Percentiles rank a stretch among this genome's conserved stretches.
phyloP scores from a whole-genome alignment of 2,113 vertebrate species.

The Eublepharis macularius region DNA sequence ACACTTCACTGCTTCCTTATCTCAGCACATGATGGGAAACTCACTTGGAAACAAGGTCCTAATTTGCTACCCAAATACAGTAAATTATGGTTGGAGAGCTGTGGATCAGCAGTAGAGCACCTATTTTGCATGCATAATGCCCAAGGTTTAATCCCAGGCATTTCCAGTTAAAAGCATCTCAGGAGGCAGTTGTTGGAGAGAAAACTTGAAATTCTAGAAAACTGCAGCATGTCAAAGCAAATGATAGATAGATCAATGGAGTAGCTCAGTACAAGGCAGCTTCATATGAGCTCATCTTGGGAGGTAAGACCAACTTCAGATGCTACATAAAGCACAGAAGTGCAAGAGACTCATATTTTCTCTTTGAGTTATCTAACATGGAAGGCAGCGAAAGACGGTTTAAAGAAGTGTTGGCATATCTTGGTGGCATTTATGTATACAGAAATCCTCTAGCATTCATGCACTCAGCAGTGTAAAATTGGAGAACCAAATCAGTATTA shows the following conservation, averaged over 20 bases:
- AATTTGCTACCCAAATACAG: not conserved
- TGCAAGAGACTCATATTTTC: not conserved
- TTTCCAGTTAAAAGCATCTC: no score
- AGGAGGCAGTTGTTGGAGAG: no score
- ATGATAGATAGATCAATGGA: no score
- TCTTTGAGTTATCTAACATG: no score
- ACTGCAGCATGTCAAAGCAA: no score
- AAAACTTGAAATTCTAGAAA: no score
- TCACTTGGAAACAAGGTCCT: slow-evolving; percentile 11
- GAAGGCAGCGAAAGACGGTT: not conserved
- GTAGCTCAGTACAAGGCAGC: no score
- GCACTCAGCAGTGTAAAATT: not conserved
- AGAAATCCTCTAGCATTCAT: not conserved
- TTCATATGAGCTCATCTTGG: no score
- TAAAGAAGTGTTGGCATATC: not conserved
- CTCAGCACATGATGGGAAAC: slow-evolving; percentile 5
- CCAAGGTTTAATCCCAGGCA: no score
- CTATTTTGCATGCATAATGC: no score
- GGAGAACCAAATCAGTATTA: not conserved
- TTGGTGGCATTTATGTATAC: not conserved
- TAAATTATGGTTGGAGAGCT: not conserved
- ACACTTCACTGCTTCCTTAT: not conserved
- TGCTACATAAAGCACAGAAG: not conserved
- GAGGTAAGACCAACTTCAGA: not conserved
- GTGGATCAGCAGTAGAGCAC: no score